phyloP scores from a whole-genome alignment of 2,113 vertebrate genomes.

The Daubentonia madagascariensis region DNA sequence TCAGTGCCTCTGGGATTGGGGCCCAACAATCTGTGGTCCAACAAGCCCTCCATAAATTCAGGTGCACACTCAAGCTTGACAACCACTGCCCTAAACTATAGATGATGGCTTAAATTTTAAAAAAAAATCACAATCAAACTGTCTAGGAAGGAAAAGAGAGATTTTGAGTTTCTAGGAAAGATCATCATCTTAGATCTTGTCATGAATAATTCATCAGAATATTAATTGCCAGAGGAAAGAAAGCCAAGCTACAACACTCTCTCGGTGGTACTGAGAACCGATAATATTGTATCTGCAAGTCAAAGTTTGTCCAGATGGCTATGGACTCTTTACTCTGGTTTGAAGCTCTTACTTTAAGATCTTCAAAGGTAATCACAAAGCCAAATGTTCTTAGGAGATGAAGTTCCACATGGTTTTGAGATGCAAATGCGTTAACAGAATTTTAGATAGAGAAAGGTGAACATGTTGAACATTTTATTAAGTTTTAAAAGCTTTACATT shows the following conservation, averaged over 20 bases:
- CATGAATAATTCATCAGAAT: neutral
- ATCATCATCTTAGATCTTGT: neutral
- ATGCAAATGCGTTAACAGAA: neutral
- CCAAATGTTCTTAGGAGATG: neutral
- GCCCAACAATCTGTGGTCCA: neutral
- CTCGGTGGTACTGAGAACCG: neutral
- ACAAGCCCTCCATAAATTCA: neutral
- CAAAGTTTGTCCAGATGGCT: neutral
- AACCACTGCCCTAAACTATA: neutral
- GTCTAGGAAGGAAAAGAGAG: neutral
- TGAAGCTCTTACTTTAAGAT: neutral
- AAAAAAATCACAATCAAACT: neutral
- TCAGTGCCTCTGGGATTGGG: neutral
- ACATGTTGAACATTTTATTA: constrained; percentile 57
- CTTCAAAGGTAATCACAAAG: neutral
- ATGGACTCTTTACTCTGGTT: neutral
- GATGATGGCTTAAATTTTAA: neutral
- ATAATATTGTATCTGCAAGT: neutral
- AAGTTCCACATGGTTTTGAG: neutral
- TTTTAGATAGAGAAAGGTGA: neutral
- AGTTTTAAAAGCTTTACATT: constrained; percentile 48
- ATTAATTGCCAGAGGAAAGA: neutral
- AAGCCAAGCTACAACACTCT: neutral
- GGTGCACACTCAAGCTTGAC: neutral
- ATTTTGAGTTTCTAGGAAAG: neutral